These are phyloP conservation scores for Anguilla anguilla DNA, from an alignment of 2,797 vertebrate species.

Conservation along the genomic window DNA sequence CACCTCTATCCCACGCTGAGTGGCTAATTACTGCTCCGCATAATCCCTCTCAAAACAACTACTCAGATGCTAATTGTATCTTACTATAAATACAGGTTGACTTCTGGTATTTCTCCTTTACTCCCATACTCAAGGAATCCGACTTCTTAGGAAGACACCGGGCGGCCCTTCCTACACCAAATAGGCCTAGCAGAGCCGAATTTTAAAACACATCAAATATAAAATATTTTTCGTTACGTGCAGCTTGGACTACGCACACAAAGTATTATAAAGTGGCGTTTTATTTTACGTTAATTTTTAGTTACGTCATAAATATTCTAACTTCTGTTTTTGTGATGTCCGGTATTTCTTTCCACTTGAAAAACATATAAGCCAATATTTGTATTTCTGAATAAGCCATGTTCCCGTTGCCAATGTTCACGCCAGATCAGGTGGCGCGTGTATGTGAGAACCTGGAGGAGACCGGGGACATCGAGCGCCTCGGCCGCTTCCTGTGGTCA, in stretches of 20 bases:
- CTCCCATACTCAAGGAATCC: conserved; percentile 27
- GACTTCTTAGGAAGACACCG: background rate
- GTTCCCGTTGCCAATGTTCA: conserved; percentile 80
- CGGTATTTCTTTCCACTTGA: background rate
- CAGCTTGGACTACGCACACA: background rate
- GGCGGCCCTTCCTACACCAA: background rate
- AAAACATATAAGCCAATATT: background rate
- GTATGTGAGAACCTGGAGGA: conserved; percentile 82
- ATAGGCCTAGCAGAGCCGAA: background rate
- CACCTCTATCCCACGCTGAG: conserved; percentile 75
- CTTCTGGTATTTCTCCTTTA: conserved; percentile 67
- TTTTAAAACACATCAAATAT: background rate
- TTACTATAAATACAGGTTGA: conserved; percentile 73
- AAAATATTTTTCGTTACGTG: background rate
- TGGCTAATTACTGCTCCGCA: conserved; percentile 69
- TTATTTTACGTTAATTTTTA: background rate
- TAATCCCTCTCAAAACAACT: conserved; percentile 82
- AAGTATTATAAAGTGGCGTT: background rate
- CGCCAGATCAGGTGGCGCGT: conserved; percentile 77
- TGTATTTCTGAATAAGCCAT: conserved; percentile 52
- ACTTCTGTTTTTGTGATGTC: background rate
- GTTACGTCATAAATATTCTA: background rate
- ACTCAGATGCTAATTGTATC: conserved; percentile 78
- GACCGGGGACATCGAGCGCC: conserved; percentile 79
- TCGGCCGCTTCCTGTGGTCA: conserved; percentile 80